Percentiles rank a stretch among this genome's conserved stretches.
These are phyloP conservation scores for Emydura subglobosa DNA, from an alignment of 2,113 vertebrate species.

Conservation along the genomic window DNA sequence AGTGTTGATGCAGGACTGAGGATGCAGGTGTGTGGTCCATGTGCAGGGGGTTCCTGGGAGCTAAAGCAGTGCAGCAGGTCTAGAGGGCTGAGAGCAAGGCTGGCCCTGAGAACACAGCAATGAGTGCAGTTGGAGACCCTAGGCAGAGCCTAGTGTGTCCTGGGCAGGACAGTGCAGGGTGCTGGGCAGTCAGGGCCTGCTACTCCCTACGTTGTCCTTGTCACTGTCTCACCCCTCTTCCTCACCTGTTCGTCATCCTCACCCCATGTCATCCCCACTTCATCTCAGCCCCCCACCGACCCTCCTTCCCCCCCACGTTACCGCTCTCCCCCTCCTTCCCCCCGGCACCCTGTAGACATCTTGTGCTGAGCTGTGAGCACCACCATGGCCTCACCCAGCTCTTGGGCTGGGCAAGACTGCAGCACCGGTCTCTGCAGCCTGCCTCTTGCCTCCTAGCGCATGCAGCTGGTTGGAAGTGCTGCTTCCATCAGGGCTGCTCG, in stretches of 20 bases:
- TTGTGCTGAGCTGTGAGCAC: background rate
- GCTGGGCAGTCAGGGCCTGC: background rate
- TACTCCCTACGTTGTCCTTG: background rate
- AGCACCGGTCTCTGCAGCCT: background rate
- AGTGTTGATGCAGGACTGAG: background rate
- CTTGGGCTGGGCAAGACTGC: too few relatives aligned
- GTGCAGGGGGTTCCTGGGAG: background rate
- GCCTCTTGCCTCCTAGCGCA: background rate
- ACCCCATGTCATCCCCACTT: background rate
- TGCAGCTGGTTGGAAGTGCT: background rate
- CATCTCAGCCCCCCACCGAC: background rate
- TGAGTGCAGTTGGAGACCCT: background rate
- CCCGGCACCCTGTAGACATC: background rate
- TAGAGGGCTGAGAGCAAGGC: background rate
- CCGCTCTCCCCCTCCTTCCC: background rate
- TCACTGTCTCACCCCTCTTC: background rate
- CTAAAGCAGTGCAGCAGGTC: background rate
- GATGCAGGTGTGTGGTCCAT: background rate
- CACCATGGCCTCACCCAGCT: too few relatives aligned
- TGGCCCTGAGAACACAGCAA: background rate
- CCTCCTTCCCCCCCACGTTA: background rate
- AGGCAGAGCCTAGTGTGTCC: background rate
- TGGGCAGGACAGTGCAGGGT: background rate
- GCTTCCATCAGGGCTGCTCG: background rate
- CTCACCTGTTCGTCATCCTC: background rate